phyloP scores from a whole-genome alignment of 1,140 invertebrate genomes.

The Whitmania pigra region DNA sequence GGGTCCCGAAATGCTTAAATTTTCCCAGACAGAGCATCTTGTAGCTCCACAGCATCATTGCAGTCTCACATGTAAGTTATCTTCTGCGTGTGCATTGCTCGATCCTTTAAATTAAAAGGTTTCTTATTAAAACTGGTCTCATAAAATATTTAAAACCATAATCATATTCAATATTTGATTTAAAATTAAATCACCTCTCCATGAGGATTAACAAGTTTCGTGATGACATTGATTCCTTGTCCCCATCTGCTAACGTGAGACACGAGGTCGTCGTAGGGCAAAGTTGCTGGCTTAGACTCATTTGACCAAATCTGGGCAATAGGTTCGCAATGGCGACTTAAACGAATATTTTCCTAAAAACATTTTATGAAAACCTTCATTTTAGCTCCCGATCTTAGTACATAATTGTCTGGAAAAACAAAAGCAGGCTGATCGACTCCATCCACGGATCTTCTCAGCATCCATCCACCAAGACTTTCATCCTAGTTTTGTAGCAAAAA shows the following conservation, averaged over 20 bases:
- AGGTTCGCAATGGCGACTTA: background rate
- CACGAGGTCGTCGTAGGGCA: constrained; percentile 14
- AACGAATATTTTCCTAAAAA: background rate
- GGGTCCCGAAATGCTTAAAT: no score
- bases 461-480: constrained; percentile 12
- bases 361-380: background rate
- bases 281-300: constrained; percentile 5
- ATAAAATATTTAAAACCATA: no score
- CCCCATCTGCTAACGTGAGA: constrained; percentile 1
- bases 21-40: no score
- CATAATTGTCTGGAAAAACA: constrained; percentile 1
- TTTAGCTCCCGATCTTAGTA: background rate
- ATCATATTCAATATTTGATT: no score
- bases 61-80: no score
- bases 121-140: no score
- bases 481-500: background rate
- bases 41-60: no score
- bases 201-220: constrained; percentile 15
- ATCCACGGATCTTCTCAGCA: background rate
- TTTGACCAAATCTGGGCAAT: constrained; percentile 11
- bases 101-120: no score
- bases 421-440: background rate
- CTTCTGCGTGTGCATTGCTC: no score
- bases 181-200: constrained; percentile 12
- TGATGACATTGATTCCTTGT: constrained; percentile 8